Percentiles rank a stretch among this genome's conserved stretches.
Evolutionary conservation across 64 coral and sea anemone species (phyloP).

Genomic region (Pachyseris speciosa): DNA sequence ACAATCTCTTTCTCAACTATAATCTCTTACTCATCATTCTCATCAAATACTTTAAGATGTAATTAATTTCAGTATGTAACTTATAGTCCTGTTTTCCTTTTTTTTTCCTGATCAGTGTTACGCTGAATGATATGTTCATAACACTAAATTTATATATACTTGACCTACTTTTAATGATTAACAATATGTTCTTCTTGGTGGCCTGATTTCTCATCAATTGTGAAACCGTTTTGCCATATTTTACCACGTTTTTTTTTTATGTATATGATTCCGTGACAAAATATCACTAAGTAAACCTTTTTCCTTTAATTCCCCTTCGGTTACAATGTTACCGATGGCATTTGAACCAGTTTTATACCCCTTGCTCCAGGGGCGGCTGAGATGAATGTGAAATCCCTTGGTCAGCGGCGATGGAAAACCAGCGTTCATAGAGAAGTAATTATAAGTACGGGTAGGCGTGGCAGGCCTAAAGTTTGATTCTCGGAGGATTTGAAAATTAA

Average conservation of each 20-base stretch:
- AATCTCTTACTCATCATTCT: too few species aligned
- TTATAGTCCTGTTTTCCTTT: too few species aligned
- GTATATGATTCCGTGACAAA: background rate
- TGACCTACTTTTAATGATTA: too few species aligned
- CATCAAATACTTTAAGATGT: too few species aligned
- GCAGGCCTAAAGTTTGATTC: background rate
- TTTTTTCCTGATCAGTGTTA: too few species aligned
- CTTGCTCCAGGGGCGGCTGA: background rate
- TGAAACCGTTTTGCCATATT: background rate
- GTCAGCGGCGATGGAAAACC: background rate
- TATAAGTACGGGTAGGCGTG: background rate
- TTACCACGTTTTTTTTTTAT: background rate
- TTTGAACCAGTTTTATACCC: background rate
- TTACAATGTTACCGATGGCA: constrained; percentile 14
- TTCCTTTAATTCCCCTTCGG: constrained; percentile 17
- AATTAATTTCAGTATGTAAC: too few species aligned
- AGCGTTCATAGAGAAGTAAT: background rate
- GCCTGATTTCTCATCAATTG: background rate
- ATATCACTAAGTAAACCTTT: background rate
- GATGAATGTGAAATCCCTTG: background rate
- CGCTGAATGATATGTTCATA: too few species aligned
- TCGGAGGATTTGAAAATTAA: background rate
- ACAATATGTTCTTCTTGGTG: too few species aligned
- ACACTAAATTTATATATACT: too few species aligned
- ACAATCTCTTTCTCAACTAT: too few species aligned